These are phyloP conservation scores for Molossus alvarezi DNA, from an alignment of 2,797 vertebrate genomes.

Conservation along the genomic window DNA sequence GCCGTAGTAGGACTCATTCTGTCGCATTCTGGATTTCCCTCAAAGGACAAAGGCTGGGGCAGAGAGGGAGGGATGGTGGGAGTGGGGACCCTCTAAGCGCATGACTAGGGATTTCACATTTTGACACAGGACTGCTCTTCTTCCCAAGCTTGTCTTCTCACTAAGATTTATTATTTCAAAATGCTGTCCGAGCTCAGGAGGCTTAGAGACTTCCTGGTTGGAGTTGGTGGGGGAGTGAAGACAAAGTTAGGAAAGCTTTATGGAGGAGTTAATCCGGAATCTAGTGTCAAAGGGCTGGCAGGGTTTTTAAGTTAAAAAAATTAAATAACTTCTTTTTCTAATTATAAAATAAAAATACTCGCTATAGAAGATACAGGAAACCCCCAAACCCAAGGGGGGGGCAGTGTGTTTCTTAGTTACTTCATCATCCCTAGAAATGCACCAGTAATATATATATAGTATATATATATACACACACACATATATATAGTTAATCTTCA, in stretches of 20 bases:
- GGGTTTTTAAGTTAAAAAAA: background rate
- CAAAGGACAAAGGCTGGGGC: background rate
- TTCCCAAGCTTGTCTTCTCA: background rate
- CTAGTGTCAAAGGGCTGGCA: background rate
- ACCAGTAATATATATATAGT: background rate
- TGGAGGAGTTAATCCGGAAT: background rate
- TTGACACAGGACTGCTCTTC: background rate
- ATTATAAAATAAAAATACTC: conserved; percentile 57
- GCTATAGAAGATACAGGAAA: background rate
- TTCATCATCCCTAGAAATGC: background rate
- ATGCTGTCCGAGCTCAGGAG: background rate
- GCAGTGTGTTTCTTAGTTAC: background rate
- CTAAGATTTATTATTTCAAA: background rate
- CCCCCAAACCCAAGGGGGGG: rapidly evolving
- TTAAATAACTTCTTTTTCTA: background rate
- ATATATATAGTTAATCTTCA: background rate
- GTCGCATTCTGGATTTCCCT: background rate
- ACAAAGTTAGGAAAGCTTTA: background rate
- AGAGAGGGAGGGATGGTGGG: background rate
- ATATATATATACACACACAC: too few species aligned
- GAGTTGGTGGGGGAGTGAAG: background rate
- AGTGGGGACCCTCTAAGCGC: background rate
- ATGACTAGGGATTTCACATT: background rate
- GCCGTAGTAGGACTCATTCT: background rate
- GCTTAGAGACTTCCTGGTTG: background rate